These are phyloP conservation scores for Rhadinocentrus ornatus DNA, from an alignment of 2,797 vertebrate genomes.

Conservation along the genomic window DNA sequence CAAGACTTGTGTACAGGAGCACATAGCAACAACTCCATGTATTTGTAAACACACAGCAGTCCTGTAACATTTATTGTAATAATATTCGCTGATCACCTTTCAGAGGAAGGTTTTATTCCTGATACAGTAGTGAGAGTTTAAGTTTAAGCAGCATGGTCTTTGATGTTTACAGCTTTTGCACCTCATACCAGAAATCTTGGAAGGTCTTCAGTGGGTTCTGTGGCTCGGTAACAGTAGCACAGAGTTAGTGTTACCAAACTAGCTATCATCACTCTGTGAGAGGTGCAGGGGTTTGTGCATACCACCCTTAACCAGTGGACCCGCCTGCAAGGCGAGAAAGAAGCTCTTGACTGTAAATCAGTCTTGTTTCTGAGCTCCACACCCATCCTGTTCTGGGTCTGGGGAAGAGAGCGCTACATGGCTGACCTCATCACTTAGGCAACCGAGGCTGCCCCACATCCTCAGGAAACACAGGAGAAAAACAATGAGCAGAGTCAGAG, in stretches of 20 bases:
- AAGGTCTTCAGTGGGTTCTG: constrained; percentile 63
- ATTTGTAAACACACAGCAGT: constrained; percentile 34
- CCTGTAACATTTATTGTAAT: constrained; percentile 24
- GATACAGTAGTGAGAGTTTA: constrained; percentile 25
- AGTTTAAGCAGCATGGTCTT: constrained; percentile 35
- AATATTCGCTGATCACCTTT: constrained; percentile 39
- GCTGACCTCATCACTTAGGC: constrained; percentile 81
- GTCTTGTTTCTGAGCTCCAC: constrained; percentile 70
- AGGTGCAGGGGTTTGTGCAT: constrained; percentile 56
- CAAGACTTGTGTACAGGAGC: constrained; percentile 23
- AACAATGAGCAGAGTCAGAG: constrained; percentile 74
- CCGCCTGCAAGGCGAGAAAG: constrained; percentile 45
- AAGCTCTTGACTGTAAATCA: constrained; percentile 76
- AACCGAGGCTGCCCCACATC: constrained; percentile 79
- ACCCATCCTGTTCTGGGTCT: constrained; percentile 79
- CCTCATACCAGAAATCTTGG: constrained; percentile 64
- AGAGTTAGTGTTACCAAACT: constrained; percentile 71
- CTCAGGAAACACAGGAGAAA: constrained; percentile 80
- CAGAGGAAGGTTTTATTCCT: constrained; percentile 25
- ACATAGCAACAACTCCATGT: constrained; percentile 24
- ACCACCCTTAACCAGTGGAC: constrained; percentile 57
- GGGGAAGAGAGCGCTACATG: constrained; percentile 68
- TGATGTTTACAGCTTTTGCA: constrained; percentile 65
- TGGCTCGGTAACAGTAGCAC: constrained; percentile 49
- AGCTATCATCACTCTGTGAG: constrained; percentile 70